Conservation (phyloP, 2,888 invertebrate species). For the Tupiocoris notatus region DNA sequence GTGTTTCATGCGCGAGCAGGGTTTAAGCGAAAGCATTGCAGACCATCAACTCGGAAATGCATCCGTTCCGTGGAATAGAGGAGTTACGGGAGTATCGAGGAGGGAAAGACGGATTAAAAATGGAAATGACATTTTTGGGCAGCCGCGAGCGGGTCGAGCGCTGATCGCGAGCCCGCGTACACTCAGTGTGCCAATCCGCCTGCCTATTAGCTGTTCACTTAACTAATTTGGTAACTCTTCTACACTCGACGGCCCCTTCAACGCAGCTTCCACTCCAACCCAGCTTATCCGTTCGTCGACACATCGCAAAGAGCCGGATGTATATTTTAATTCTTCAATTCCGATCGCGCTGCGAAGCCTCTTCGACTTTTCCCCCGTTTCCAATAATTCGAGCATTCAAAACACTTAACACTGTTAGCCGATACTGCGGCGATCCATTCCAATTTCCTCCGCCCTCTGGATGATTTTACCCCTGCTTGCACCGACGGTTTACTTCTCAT, state of each 20-base stretch:
- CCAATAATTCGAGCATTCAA: background rate
- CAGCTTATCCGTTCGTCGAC: background rate
- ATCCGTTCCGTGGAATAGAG: background rate
- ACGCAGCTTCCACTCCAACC: background rate
- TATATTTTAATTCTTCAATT: background rate
- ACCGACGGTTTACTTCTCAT: background rate
- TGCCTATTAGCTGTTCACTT: slow-evolving; percentile 28
- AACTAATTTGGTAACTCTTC: slow-evolving; percentile 16
- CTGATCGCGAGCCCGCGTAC: background rate
- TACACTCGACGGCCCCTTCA: background rate
- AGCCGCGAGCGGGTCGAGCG: background rate
- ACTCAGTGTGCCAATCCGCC: slow-evolving; percentile 14
- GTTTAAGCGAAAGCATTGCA: too few species aligned
- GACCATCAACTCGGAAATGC: slow-evolving; percentile 16
- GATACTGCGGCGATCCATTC: background rate
- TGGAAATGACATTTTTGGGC: slow-evolving; percentile 24
- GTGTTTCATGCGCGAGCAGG: too few species aligned
- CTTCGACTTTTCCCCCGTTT: slow-evolving; percentile 19
- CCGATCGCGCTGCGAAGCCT: background rate
- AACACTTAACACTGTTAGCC: background rate
- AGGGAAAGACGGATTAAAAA: slow-evolving; percentile 11
- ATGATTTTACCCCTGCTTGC: too few species aligned
- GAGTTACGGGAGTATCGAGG: too few species aligned
- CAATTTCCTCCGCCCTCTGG: background rate
- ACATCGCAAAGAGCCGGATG: background rate